Evolutionary conservation across 2,888 invertebrate genomes (phyloP).

Genomic region (Dromius quadrimaculatus): DNA sequence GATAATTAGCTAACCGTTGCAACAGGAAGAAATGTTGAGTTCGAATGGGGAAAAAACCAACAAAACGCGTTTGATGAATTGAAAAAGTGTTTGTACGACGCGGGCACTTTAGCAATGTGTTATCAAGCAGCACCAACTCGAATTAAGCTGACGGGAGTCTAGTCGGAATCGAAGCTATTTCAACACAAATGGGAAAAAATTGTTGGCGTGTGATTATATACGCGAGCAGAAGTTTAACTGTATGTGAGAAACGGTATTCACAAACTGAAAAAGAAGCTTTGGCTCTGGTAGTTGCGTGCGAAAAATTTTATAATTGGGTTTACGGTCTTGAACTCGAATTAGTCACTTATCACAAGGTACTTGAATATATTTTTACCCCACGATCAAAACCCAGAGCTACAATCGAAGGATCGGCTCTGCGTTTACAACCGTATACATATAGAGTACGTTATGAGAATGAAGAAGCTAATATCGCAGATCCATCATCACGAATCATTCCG

Average conservation of each 20-base stretch:
- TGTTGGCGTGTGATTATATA: slow-evolving; percentile 61
- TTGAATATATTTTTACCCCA: slow-evolving; percentile 60
- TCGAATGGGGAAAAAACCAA: slow-evolving; percentile 58
- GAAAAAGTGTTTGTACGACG: slow-evolving; percentile 58
- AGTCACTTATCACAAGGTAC: slow-evolving; percentile 60
- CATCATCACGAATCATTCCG: slow-evolving; percentile 56
- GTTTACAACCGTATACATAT: slow-evolving; percentile 59
- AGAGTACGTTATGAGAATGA: slow-evolving; percentile 59
- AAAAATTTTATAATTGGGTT: slow-evolving; percentile 61
- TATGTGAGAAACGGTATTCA: slow-evolving; percentile 60
- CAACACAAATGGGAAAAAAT: slow-evolving; percentile 57
- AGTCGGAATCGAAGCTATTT: slow-evolving; percentile 59
- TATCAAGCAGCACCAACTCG: slow-evolving; percentile 58
- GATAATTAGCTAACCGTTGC: no score
- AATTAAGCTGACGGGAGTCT: slow-evolving; percentile 61
- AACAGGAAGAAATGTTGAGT: slow-evolving; percentile 56
- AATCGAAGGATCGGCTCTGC: slow-evolving; percentile 61
- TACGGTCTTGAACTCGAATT: slow-evolving; percentile 62
- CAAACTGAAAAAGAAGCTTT: slow-evolving; percentile 61
- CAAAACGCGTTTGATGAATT: slow-evolving; percentile 48
- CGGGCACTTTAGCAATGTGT: slow-evolving; percentile 58
- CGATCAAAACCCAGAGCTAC: slow-evolving; percentile 60
- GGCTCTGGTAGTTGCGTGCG: slow-evolving; percentile 60
- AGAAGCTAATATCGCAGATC: slow-evolving; percentile 59
- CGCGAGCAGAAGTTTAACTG: slow-evolving; percentile 62